A percentile compares a stretch with the other conserved stretches of the same genome.
These are phyloP conservation scores for Lepidostoma basale DNA, from an alignment of 1,140 invertebrate genomes.

Conservation along the genomic window DNA sequence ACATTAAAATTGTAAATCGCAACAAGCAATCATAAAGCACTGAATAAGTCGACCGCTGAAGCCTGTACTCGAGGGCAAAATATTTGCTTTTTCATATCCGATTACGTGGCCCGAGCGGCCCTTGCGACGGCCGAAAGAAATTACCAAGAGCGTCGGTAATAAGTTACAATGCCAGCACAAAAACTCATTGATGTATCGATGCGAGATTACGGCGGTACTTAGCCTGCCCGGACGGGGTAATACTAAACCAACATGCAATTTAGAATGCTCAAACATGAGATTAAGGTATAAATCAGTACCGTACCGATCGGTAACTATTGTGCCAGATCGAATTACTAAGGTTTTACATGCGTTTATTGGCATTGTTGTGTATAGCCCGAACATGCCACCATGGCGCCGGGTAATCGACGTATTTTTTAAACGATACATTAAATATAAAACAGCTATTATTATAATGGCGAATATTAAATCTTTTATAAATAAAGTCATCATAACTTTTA, in stretches of 20 bases:
- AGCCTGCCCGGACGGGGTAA: conserved; percentile 2
- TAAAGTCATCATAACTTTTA: too few species aligned
- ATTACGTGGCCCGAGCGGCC: background rate
- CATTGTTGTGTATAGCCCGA: background rate
- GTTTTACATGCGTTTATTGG: conserved; percentile 29
- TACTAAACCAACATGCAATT: conserved; percentile 43
- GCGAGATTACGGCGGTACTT: conserved; percentile 13
- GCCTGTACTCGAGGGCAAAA: background rate
- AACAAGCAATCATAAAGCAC: too few species aligned
- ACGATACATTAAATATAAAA: too few species aligned
- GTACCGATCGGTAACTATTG: conserved; percentile 31
- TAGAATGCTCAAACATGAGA: conserved; percentile 39
- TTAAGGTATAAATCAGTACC: conserved; percentile 44
- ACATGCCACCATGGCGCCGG: background rate
- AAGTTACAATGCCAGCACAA: conserved; percentile 10
- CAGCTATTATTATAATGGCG: too few species aligned
- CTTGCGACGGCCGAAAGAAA: background rate
- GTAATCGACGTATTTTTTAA: too few species aligned
- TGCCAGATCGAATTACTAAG: conserved; percentile 36
- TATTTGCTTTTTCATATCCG: conserved; percentile 1
- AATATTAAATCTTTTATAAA: too few species aligned
- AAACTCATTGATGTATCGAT: conserved; percentile 14
- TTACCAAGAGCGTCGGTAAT: conserved; percentile 18
- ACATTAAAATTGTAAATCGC: too few species aligned
- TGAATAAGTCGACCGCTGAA: too few species aligned